phyloP scores from a whole-genome alignment of 2,113 vertebrate species.

The Piaya cayana region DNA sequence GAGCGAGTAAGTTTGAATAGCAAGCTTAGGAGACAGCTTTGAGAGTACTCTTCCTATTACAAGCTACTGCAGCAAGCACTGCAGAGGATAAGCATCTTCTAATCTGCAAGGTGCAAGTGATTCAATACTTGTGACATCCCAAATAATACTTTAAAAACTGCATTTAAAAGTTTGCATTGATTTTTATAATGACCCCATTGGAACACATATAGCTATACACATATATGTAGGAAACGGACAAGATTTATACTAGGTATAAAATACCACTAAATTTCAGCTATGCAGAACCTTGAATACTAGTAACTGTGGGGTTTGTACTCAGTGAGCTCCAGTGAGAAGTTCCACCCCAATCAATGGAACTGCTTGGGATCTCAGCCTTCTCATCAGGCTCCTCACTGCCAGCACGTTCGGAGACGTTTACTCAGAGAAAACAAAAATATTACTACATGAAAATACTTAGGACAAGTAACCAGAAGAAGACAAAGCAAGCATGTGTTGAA shows the following conservation, averaged over 20 bases:
- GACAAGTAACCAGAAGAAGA: background rate
- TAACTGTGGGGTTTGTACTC: background rate
- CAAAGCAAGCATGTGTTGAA: background rate
- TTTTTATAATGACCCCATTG: background rate
- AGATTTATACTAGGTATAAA: background rate
- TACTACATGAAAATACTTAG: background rate
- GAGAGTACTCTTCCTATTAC: background rate
- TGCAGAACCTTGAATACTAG: background rate
- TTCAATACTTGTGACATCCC: background rate
- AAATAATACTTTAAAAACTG: background rate
- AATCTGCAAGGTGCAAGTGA: background rate
- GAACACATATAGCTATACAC: fast-evolving
- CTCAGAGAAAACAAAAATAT: background rate
- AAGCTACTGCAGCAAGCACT: background rate
- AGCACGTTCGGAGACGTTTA: background rate
- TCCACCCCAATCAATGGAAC: background rate
- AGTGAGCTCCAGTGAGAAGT: background rate
- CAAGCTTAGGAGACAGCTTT: background rate
- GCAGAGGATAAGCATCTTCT: background rate
- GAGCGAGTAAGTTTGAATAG: background rate
- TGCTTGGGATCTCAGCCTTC: background rate
- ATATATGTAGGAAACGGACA: fast-evolving
- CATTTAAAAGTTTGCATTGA: background rate
- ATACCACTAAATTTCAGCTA: background rate
- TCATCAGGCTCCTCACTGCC: background rate